Evolutionary conservation across 2,888 invertebrate species (phyloP).

Genomic region (Drosophila diplacantha): DNA sequence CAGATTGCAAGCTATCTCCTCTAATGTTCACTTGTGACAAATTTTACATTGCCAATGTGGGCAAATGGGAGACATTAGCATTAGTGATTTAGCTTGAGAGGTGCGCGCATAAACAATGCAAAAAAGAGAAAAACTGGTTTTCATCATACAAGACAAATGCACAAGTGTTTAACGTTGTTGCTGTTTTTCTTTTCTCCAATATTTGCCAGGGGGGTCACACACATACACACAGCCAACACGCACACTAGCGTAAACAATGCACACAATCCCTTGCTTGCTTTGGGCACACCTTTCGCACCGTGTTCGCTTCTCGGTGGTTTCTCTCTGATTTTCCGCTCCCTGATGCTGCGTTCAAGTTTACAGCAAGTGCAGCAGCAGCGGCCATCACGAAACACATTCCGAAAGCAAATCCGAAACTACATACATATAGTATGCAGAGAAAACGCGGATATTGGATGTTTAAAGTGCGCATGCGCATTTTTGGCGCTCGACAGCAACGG

Average conservation of each 20-base stretch:
- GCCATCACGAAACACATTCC: conserved; percentile 35
- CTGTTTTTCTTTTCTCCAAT: conserved; percentile 1
- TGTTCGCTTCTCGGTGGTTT: conserved; percentile 4
- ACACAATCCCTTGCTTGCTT: conserved; percentile 38
- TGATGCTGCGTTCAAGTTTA: conserved; percentile 39
- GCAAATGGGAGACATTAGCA: background rate
- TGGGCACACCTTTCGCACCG: conserved; percentile 25
- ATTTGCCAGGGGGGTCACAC: conserved; percentile 15
- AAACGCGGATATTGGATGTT: conserved; percentile 26
- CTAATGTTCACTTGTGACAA: background rate
- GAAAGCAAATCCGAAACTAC: conserved; percentile 38
- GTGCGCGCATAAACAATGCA: conserved; percentile 26
- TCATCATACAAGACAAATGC: conserved; percentile 28
- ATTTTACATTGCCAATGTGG: background rate
- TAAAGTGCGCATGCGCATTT: conserved; percentile 56
- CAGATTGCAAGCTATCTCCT: background rate
- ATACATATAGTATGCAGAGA: conserved; percentile 23
- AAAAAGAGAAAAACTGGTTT: conserved; percentile 52
- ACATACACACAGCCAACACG: conserved; percentile 1
- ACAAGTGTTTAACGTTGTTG: conserved; percentile 40
- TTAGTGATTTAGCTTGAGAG: background rate
- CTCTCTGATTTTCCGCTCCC: conserved; percentile 23
- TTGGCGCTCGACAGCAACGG: conserved; percentile 29
- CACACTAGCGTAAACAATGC: conserved; percentile 53
- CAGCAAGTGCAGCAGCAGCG: conserved; percentile 40